Evolutionary conservation across 2,113 vertebrate genomes (phyloP), one percentile per base, ranked within the genome.

Genomic region (Ophiodon elongatus): DNA sequence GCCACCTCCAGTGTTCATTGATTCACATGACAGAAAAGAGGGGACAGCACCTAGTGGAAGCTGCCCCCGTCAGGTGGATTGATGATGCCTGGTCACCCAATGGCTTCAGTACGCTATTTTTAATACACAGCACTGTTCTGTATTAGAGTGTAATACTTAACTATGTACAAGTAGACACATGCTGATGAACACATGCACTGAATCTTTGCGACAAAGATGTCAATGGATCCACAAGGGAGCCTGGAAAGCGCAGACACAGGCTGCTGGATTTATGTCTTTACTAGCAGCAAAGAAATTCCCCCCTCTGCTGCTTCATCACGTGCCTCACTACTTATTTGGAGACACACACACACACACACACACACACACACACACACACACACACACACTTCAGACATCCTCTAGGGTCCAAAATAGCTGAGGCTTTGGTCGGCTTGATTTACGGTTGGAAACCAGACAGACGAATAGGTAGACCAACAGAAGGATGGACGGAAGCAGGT

Each of bases 401-500:
- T 73, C 2, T 1, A 43, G 73, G 65, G 85, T 88, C 83, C 29
- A 80, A 91, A 93, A 91, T 94, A 93, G 84, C 83, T 8, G 56
- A 75, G 60, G 50, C 77, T 66, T 82, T 56, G 67, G 39, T 43
- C 7, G 66, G 54, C 85, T 81, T 83, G 56, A 82, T 89, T 91
- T 92, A 86, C 37, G 8, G 68, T 35, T 41, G 82, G 84, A 76
- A 65, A 73, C 54, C 57, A 85, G 76, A 82, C 76, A 60, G 73
- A 78, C 25, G 27, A 50, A 66, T 27, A 67, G 76, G 57, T 79
- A 73, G 75, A 88, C 8, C 7, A 10, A 10, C 62, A 39, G 11
- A 2, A 27, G 50, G 68, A 90, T 3, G 0, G 76, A 80, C 81
- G 65, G 82, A 77, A 73, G 66, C 92, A 91, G 93, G 79, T 90